Evolutionary conservation across 2,113 vertebrate species (phyloP), one percentile per base, ranked within the genome.

Genomic region (Malurus alboscapulatus): DNA sequence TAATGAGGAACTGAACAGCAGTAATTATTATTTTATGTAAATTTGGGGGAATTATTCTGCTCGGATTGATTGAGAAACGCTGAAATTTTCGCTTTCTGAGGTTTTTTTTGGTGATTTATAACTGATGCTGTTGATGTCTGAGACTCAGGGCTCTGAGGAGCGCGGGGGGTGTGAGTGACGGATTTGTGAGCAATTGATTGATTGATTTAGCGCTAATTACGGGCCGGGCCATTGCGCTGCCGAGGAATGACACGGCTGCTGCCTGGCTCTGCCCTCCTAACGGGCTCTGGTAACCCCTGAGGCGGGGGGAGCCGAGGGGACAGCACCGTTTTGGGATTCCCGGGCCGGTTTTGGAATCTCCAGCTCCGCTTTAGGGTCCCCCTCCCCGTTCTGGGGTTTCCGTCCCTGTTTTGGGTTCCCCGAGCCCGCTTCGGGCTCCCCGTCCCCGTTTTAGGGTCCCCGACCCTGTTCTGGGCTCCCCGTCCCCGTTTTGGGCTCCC

Each of bases 161-260:
- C 25, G 0, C 26, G 27, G 42, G 15, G 73, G 1, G 61, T 29
- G 48, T 2, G 55, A 11, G 48, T 14, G 48, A 48, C 13, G 9
- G 48, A 48, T 38, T 38, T 38, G 61, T 4, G 65, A 15, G 42
- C 1, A 65, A 6, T 76, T 66, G 78, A 93, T 67, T 86, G 92
- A 94, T 95, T 78, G 59, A 45, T 93, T 85, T 76, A 14, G 91
- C 80, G 1, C 91, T 96, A 92, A 96, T 95, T 92, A 85, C 1
- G 54, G 84, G 8, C 61, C 14, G 47, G 84, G 84, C 62, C 90
- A 80, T 83, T 72, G 45, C 53, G 48, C 55, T 89, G 72, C 79
- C n/a, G 75, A 15, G 45, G n/a, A 92, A 88, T 95, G 91, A 92
- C 84, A 36, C 36, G 36, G 36, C 36, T 36, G 65, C 47, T 74